phyloP scores from a whole-genome alignment of 1,140 invertebrate genomes.

The Drosophila erecta region DNA sequence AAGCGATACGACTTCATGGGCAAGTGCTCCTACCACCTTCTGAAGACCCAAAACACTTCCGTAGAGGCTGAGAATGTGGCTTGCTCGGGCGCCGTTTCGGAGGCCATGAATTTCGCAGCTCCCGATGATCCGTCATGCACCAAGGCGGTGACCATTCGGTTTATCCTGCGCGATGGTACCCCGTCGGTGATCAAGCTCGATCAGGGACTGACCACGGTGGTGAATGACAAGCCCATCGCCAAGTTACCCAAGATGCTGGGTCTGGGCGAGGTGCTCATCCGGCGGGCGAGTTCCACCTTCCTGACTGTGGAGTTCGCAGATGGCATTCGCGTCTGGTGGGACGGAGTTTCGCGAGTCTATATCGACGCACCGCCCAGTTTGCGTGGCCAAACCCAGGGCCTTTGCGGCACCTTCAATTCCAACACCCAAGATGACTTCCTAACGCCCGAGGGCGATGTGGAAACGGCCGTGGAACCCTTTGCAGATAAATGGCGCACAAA shows the following conservation, averaged over 20 bases:
- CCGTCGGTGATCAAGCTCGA: slow-evolving; percentile 88
- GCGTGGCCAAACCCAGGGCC: slow-evolving; percentile 89
- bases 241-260: slow-evolving; percentile 88
- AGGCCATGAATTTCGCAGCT: slow-evolving; percentile 88
- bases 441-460: slow-evolving; percentile 93
- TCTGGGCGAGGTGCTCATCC: slow-evolving; percentile 87
- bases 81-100: slow-evolving; percentile 91
- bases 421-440: slow-evolving; percentile 96
- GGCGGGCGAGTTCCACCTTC: slow-evolving; percentile 91
- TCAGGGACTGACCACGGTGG: slow-evolving; percentile 88
- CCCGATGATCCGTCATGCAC: slow-evolving; percentile 91
- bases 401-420: slow-evolving; percentile 95
- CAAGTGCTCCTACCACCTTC: slow-evolving; percentile 92
- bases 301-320: slow-evolving; percentile 89
- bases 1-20: slow-evolving; percentile 95
- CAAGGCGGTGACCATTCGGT: slow-evolving; percentile 89
- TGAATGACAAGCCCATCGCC: slow-evolving; percentile 90
- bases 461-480: slow-evolving; percentile 90
- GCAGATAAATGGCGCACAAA: slow-evolving; percentile 95
- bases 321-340: slow-evolving; percentile 93
- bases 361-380: slow-evolving; percentile 91
- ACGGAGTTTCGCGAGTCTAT: slow-evolving; percentile 91
- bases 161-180: slow-evolving; percentile 84
- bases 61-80: slow-evolving; percentile 93
- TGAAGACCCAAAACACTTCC: slow-evolving; percentile 88